Evolutionary conservation across 53 echinoderm and acorn worm genomes (phyloP).

Genomic region (Henricia sp.): DNA sequence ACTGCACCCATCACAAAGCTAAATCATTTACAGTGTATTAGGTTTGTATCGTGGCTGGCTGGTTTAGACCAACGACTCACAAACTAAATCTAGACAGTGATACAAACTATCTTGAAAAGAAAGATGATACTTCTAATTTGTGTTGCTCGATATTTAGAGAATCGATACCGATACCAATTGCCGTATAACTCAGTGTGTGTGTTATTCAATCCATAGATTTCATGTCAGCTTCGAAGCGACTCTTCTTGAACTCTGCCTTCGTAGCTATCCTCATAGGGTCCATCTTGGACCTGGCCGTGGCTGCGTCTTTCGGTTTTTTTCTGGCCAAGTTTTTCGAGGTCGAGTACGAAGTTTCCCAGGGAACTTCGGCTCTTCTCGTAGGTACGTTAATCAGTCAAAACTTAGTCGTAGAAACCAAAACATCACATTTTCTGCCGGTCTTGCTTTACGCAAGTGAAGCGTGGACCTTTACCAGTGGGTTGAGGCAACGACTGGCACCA

Average conservation of each 20-base stretch:
- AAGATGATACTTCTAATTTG: too few species aligned
- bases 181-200: background rate
- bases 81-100: too few species aligned
- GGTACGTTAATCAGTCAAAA: background rate
- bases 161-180: background rate
- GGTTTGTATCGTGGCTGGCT: background rate
- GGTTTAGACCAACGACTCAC: background rate
- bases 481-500: background rate
- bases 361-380: background rate
- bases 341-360: too few species aligned
- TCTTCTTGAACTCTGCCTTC: constrained; percentile 37
- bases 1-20: too few species aligned
- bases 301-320: constrained; percentile 59
- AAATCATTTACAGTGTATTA: background rate
- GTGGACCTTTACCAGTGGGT: background rate
- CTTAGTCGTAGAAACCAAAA: too few species aligned
- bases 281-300: constrained; percentile 13
- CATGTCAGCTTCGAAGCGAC: constrained; percentile 20
- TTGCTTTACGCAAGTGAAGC: background rate
- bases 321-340: constrained; percentile 59
- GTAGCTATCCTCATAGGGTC: constrained; percentile 20
- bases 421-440: background rate
- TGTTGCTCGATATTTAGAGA: too few species aligned
- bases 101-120: too few species aligned
- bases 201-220: constrained; percentile 61